A percentile compares a stretch with the other conserved stretches of the same genome.
phyloP scores from a whole-genome alignment of 2,888 invertebrate species.

The Galerucella nymphaeae region DNA sequence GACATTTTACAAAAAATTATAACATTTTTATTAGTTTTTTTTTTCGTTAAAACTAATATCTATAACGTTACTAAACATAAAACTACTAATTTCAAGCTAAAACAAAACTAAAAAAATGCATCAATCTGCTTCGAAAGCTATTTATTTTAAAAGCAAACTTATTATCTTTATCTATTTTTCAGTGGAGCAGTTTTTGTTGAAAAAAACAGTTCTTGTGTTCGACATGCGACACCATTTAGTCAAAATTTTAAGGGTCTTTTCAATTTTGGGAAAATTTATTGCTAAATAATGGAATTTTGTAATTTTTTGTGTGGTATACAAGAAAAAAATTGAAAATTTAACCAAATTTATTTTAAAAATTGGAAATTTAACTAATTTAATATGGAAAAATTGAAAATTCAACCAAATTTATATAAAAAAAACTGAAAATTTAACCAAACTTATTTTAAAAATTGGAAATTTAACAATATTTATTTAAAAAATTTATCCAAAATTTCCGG shows the following conservation, averaged over 20 bases:
- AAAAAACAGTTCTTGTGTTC: constrained; percentile 3
- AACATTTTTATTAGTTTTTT: constrained; percentile 5
- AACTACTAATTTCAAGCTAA: constrained; percentile 36
- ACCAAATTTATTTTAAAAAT: too few species aligned
- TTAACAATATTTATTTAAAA: too few species aligned
- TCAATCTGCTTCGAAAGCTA: constrained; percentile 42
- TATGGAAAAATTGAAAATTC: too few species aligned
- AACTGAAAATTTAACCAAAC: too few species aligned
- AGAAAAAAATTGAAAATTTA: too few species aligned
- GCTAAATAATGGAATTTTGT: too few species aligned
- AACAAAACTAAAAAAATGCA: constrained; percentile 34
- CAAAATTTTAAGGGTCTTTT: background rate
- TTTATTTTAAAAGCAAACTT: constrained; percentile 28
- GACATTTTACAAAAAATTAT: constrained; percentile 10
- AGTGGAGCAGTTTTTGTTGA: background rate
- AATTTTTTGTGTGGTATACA: too few species aligned
- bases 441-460: too few species aligned
- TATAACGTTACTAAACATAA: constrained; percentile 27
- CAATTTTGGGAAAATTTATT: constrained; percentile 5
- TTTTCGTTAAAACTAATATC: constrained; percentile 17
- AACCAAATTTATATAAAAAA: too few species aligned
- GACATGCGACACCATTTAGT: background rate
- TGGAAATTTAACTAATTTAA: too few species aligned
- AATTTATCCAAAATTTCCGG: too few species aligned
- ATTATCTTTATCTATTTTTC: background rate